Base-by-base conservation (phyloP, 2,113 vertebrate species). In the Eira barbara region DNA sequence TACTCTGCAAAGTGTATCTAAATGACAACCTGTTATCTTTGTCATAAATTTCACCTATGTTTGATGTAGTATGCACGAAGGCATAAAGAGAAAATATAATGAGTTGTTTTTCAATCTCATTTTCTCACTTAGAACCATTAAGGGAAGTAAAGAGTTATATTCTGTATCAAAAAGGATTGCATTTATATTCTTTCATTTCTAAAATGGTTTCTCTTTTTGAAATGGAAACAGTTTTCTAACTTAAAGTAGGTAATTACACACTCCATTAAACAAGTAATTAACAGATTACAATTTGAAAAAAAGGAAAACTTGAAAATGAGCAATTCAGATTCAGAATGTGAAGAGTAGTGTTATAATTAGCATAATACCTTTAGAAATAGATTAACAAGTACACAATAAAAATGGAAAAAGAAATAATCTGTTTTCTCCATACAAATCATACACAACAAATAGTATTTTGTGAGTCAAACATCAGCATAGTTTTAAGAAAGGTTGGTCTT, bases 221-320 rank as follows among this genome's bases (percentile, higher is more conserved):
- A 99, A 99, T 98, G 97, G 98, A 99, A 99, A 97, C 97, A 98
- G 97, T 98, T 99, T 99, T 96, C 98, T 98, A 98, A 99, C 98
- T 98, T 99, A 99, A 99, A 99, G 98, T 98, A 99, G 98, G 98
- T 98, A 99, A 99, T 99, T 99, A 99, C 98, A 99, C 99, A 99
- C 98, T 98, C 98, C 99, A 99, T 99, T 99, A 99, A 99, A 99
- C 98, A 99, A 99, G 98, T 99, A 99, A 99, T 99, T 99, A 99
- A 99, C 98, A 99, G 99, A 99, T 99, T 98, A 99, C 98, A 99
- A 98, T 98, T 98, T 97, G 7, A 89, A 97, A 98, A 97, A 94
- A 96, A 78, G 76, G 71, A 83, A 69, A 83, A 67, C 96, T 98
- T 98, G 97, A 98, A 99, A 99, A 99, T 98, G 98, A 99, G 98